These are phyloP conservation scores for Elephas maximus DNA, from an alignment of 2,113 vertebrate species.

Conservation along the genomic window DNA sequence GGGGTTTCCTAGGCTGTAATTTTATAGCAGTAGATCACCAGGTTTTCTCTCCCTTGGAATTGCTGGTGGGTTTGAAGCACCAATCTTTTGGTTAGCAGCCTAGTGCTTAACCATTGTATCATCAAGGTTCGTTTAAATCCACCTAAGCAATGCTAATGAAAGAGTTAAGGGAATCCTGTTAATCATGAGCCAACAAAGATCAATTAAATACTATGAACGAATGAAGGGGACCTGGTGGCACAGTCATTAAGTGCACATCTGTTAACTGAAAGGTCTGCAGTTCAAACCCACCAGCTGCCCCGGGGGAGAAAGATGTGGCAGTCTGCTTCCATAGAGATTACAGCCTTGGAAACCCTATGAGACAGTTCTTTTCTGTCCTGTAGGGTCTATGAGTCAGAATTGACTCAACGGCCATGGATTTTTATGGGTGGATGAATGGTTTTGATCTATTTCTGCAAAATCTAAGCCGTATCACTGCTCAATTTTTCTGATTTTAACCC, in stretches of 20 bases:
- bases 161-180: not conserved
- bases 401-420: too few relatives aligned
- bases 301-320: too few relatives aligned
- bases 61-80: not conserved
- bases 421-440: not conserved
- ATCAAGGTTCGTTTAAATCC: not conserved
- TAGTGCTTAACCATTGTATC: not conserved
- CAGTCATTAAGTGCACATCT: not conserved
- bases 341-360: too few relatives aligned
- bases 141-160: not conserved
- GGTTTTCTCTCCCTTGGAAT: too few relatives aligned
- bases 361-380: too few relatives aligned
- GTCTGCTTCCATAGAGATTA: too few relatives aligned
- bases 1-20: not conserved
- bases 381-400: too few relatives aligned
- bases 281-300: too few relatives aligned
- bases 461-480: not conserved
- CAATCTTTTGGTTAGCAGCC: not conserved
- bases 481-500: constrained; percentile 28
- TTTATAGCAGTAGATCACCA: too few relatives aligned
- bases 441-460: constrained; percentile 37
- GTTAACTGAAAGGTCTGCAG: not conserved
- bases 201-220: not conserved
- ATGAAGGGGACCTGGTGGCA: not conserved
- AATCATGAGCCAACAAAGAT: not conserved